phyloP scores from a whole-genome alignment of 64 coral and sea anemone genomes.

The Actinia tenebrosa region DNA sequence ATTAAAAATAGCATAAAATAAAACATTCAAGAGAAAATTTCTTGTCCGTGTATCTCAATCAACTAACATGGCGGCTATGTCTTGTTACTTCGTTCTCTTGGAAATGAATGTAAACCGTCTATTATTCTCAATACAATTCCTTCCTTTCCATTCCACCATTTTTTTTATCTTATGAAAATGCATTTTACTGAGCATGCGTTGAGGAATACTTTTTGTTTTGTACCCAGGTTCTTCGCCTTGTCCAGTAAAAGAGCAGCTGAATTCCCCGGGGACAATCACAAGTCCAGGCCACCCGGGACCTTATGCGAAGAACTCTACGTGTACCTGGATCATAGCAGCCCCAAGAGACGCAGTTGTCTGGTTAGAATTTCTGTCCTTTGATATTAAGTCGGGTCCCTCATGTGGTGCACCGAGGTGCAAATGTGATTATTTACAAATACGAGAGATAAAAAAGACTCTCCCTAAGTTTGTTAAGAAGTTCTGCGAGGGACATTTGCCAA shows the following conservation, averaged over 20 bases:
- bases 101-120: no score
- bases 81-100: no score
- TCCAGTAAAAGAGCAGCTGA: constrained; percentile 8
- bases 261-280: not conserved
- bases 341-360: not conserved
- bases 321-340: constrained; percentile 19
- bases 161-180: no score
- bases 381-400: not conserved
- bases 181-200: not conserved
- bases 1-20: no score
- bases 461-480: not conserved
- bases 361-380: not conserved
- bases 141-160: no score
- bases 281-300: constrained; percentile 11
- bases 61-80: no score
- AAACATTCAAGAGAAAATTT: no score
- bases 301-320: constrained; percentile 11
- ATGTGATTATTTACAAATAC: constrained; percentile 31
- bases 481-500: not conserved
- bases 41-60: no score
- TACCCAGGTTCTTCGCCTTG: not conserved
- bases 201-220: not conserved
- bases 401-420: not conserved
- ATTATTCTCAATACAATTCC: no score
- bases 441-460: not conserved